Evolutionary conservation across 30 jellyfish, hydroid and myxozoan genomes (phyloP).

Genomic region (Turritopsis rubra): DNA sequence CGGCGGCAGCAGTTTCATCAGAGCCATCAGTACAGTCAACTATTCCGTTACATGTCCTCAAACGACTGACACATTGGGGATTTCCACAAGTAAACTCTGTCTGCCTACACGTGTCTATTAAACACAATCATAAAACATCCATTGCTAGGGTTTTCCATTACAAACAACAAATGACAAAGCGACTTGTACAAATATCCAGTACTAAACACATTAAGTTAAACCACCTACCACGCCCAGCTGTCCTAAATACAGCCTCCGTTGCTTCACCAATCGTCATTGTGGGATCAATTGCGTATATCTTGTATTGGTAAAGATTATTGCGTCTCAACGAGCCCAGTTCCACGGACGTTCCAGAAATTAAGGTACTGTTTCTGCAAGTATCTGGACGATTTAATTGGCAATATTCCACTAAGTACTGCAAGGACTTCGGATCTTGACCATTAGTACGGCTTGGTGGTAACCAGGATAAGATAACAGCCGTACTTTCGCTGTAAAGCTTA

Average conservation of each 20-base stretch:
- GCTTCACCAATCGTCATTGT: not conserved
- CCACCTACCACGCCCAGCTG: not conserved
- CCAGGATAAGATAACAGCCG: conserved; percentile 18
- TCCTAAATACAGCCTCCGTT: not conserved
- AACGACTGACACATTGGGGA: not conserved
- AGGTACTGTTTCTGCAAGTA: not conserved
- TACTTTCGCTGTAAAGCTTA: not conserved
- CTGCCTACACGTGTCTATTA: not conserved
- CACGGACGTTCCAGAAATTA: not conserved
- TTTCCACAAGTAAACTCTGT: not conserved
- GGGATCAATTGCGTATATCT: not conserved
- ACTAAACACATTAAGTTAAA: not conserved
- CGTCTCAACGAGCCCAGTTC: not conserved
- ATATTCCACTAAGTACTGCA: conserved; percentile 8
- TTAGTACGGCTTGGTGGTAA: not conserved
- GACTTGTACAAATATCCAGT: not conserved
- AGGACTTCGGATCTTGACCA: conserved; percentile 19
- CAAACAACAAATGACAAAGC: not conserved
- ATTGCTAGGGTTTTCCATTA: not conserved
- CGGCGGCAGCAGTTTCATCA: conserved; percentile 18
- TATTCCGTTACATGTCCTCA: conserved; percentile 13
- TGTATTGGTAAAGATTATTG: not conserved
- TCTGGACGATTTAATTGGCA: conserved; percentile 14
- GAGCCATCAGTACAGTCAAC: conserved; percentile 20
- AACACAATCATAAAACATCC: not conserved